phyloP scores from a whole-genome alignment of 2,888 invertebrate genomes.

The Synergus umbraculus region DNA sequence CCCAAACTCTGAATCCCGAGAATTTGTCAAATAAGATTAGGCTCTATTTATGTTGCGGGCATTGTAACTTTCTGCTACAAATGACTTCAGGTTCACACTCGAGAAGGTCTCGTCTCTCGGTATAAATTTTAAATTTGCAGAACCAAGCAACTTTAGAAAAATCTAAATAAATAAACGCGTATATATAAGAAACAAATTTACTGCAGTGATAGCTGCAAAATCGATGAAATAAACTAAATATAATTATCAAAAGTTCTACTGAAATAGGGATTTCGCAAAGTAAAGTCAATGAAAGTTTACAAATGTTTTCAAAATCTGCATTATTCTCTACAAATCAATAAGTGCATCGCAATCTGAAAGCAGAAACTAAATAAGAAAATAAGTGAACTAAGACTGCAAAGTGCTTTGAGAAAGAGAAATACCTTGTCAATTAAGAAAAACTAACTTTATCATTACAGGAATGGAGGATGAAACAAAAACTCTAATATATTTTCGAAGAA shows the following conservation, averaged over 20 bases:
- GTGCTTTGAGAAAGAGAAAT: background rate
- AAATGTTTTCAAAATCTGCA: background rate
- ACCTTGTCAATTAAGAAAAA: constrained; percentile 2
- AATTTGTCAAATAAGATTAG: constrained; percentile 8
- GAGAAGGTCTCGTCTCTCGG: no score
- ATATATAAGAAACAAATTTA: no score
- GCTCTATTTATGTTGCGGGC: background rate
- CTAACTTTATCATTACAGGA: background rate
- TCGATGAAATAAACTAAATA: no score
- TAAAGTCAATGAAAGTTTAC: no score
- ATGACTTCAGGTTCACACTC: no score
- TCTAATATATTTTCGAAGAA: constrained; percentile 10
- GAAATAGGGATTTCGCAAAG: no score
- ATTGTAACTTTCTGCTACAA: background rate
- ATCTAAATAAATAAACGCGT: background rate
- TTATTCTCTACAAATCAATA: background rate
- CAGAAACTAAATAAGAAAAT: background rate
- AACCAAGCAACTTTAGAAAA: background rate
- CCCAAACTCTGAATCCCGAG: background rate
- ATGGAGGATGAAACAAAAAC: constrained; percentile 1
- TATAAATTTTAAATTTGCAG: no score
- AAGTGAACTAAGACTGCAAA: background rate
- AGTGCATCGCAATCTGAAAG: background rate
- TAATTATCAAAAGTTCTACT: no score
- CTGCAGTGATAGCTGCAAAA: no score